phyloP scores from a whole-genome alignment of 2,888 invertebrate genomes.

The Aelia acuminata region DNA sequence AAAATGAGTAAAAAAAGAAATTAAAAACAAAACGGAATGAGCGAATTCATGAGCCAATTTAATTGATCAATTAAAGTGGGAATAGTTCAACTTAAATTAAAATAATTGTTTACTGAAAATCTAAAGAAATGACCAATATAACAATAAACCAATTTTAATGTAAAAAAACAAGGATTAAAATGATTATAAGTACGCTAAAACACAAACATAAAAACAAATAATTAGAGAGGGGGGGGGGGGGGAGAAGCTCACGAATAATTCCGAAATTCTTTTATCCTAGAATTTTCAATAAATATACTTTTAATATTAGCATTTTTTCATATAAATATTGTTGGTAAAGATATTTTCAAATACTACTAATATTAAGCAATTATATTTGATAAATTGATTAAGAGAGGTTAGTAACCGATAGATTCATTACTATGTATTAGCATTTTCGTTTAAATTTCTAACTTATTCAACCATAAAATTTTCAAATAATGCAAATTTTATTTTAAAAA shows the following conservation, averaged over 20 bases:
- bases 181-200: not conserved
- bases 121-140: no score
- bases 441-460: not conserved
- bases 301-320: not conserved
- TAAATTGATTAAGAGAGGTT: not conserved
- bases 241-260: not conserved
- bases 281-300: not conserved
- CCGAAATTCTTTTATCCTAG: not conserved
- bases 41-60: not conserved
- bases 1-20: no score
- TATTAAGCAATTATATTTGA: not conserved
- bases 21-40: not conserved
- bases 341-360: not conserved
- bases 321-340: not conserved
- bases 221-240: no score
- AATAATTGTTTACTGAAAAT: no score
- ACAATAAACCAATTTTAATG: no score
- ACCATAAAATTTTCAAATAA: not conserved
- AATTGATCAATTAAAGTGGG: not conserved
- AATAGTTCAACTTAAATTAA: no score
- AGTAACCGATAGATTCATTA: not conserved
- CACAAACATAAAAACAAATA: not conserved
- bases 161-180: no score
- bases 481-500: not conserved
- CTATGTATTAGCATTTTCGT: not conserved